These are phyloP conservation scores for Steinernema khuongi DNA, from an alignment of 1,140 invertebrate genomes.

Conservation along the genomic window DNA sequence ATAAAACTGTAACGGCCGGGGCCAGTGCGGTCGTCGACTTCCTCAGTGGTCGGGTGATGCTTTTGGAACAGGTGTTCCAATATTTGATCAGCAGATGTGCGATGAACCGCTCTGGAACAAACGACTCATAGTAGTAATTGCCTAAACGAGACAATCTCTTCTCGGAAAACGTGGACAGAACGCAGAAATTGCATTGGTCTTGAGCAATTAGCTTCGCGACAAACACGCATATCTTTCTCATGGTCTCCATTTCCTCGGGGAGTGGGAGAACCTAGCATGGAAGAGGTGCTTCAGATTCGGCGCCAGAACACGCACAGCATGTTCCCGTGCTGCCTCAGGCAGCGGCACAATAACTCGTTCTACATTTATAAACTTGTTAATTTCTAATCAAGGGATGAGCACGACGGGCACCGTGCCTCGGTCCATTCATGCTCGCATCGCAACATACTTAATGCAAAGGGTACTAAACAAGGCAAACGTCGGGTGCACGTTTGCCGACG, in stretches of 20 bases:
- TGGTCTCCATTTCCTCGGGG: not conserved
- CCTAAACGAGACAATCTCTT: not conserved
- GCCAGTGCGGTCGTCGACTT: not conserved
- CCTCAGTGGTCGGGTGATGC: not conserved
- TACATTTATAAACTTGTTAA: no score
- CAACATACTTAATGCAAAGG: no score
- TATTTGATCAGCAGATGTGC: slow-evolving; percentile 10
- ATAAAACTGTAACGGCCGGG: no score
- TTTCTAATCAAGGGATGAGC: no score
- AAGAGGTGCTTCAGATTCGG: not conserved
- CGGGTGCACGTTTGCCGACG: not conserved
- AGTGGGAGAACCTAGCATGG: not conserved
- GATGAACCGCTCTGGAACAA: not conserved
- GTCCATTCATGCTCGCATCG: no score
- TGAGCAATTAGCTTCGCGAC: not conserved
- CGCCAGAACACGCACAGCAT: not conserved
- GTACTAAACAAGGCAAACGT: no score
- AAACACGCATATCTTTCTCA: not conserved
- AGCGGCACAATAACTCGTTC: no score
- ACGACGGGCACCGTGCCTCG: no score
- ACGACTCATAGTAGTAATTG: not conserved
- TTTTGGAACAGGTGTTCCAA: slow-evolving; percentile 7
- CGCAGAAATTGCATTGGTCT: not conserved
- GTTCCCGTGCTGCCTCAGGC: not conserved
- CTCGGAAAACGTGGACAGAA: not conserved